Conservation (phyloP, 2,113 vertebrate species). For the Polypterus senegalus region DNA sequence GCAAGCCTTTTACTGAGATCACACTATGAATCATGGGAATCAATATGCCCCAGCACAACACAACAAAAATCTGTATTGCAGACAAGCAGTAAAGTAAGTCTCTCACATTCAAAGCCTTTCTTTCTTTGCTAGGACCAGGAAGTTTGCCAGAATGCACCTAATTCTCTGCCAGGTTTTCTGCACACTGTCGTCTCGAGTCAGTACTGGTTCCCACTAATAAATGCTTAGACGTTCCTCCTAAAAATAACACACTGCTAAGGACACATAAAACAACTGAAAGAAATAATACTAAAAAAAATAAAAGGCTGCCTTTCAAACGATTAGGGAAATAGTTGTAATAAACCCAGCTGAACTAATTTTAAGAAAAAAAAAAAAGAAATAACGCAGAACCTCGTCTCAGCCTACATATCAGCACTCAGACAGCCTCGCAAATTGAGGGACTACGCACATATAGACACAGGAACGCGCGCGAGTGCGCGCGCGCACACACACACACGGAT, state of each 20-base stretch:
- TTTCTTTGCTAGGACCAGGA: neutral
- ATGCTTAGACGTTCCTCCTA: conserved; percentile 32
- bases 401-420: conserved; percentile 23
- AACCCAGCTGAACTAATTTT: conserved; percentile 22
- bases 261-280: conserved; percentile 22
- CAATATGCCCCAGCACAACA: conserved; percentile 39
- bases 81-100: neutral
- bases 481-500: no score
- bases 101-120: neutral
- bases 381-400: conserved; percentile 21
- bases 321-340: conserved; percentile 17
- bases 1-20: conserved; percentile 40
- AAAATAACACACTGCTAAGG: conserved; percentile 43
- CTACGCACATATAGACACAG: no score
- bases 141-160: conserved; percentile 27
- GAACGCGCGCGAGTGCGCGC: no score
- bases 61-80: neutral
- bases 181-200: conserved; percentile 32
- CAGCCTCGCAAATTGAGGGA: conserved; percentile 12
- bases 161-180: conserved; percentile 27
- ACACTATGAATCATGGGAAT: conserved; percentile 49
- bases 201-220: conserved; percentile 38
- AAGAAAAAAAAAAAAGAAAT: conserved; percentile 20
- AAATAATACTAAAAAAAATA: conserved; percentile 5
- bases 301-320: conserved; percentile 14